Percentiles rank a stretch among this genome's conserved stretches.
Conservation (phyloP, 2,113 vertebrate species). For the Leiothrix lutea region DNA sequence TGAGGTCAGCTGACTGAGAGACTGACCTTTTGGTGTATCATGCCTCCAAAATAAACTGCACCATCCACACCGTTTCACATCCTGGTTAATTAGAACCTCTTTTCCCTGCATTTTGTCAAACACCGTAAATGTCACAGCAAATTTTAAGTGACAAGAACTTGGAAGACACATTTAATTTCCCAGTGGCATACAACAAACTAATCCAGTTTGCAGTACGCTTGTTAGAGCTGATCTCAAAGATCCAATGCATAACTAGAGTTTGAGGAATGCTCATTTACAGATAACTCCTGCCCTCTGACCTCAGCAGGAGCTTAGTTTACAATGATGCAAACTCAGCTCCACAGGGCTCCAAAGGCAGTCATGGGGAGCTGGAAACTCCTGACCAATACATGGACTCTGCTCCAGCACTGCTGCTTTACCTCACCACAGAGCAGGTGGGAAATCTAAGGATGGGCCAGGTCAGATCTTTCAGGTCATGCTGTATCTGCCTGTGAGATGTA, state of each 20-base stretch:
- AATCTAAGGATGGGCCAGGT: background rate
- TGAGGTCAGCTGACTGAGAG: conserved; percentile 71
- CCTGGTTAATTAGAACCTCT: conserved; percentile 87
- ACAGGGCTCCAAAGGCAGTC: background rate
- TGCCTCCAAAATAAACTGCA: conserved; percentile 74
- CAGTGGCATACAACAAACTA: conserved; percentile 61
- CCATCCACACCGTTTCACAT: conserved; percentile 84
- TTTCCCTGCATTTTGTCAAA: conserved; percentile 67
- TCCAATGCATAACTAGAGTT: conserved; percentile 47
- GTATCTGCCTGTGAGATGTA: rapidly evolving
- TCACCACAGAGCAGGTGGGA: background rate
- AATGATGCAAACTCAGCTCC: background rate
- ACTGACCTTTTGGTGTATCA: conserved; percentile 88
- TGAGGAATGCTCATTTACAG: conserved; percentile 66
- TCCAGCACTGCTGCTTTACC: background rate
- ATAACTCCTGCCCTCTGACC: conserved; percentile 72
- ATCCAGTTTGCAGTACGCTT: conserved; percentile 61
- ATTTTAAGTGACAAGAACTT: conserved; percentile 78
- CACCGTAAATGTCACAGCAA: conserved; percentile 88
- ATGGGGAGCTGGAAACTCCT: background rate
- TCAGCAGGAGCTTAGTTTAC: conserved; percentile 63
- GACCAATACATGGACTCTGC: background rate
- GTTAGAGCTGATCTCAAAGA: conserved; percentile 75
- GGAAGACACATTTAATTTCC: conserved; percentile 74
- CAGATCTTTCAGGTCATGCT: background rate